A percentile compares a stretch with the other conserved stretches of the same genome.
phyloP scores from a whole-genome alignment of 2,888 invertebrate genomes.

The Adineta ricciae region DNA sequence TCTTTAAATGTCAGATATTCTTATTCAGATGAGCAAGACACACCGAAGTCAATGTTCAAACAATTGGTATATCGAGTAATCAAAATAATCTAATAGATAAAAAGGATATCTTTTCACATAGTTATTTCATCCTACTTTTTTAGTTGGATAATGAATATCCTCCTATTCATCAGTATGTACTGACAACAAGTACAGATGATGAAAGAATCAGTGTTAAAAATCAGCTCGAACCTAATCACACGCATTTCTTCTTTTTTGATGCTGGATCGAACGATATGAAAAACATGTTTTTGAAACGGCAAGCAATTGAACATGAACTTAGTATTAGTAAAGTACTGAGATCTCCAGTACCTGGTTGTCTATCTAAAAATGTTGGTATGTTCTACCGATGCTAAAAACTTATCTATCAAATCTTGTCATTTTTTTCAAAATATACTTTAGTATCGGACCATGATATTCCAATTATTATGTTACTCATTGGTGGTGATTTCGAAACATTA shows the following conservation, averaged over 20 bases:
- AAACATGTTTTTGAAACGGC: conserved; percentile 40
- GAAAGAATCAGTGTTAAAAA: neutral
- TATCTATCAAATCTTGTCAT: too few relatives aligned
- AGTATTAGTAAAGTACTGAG: neutral
- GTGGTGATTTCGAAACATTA: conserved; percentile 48
- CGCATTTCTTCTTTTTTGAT: conserved; percentile 51
- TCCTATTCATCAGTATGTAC: neutral
- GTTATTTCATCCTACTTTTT: too few relatives aligned
- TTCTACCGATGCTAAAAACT: too few relatives aligned
- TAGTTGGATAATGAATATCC: neutral
- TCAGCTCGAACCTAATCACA: conserved; percentile 48
- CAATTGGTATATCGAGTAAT: too few relatives aligned
- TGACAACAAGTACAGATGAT: neutral
- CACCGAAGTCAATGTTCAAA: too few relatives aligned
- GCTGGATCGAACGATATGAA: conserved; percentile 38
- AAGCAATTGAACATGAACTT: conserved; percentile 12
- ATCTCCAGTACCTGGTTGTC: neutral
- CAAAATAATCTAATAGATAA: too few relatives aligned
- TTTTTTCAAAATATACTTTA: neutral
- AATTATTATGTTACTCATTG: conserved; percentile 45
- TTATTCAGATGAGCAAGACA: neutral
- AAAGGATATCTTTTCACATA: too few relatives aligned
- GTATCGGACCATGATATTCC: conserved; percentile 39
- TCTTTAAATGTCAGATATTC: too few relatives aligned
- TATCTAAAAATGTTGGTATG: neutral